These are phyloP conservation scores for Enteromius argenteus DNA, from an alignment of 2,797 vertebrate species.

Conservation along the genomic window DNA sequence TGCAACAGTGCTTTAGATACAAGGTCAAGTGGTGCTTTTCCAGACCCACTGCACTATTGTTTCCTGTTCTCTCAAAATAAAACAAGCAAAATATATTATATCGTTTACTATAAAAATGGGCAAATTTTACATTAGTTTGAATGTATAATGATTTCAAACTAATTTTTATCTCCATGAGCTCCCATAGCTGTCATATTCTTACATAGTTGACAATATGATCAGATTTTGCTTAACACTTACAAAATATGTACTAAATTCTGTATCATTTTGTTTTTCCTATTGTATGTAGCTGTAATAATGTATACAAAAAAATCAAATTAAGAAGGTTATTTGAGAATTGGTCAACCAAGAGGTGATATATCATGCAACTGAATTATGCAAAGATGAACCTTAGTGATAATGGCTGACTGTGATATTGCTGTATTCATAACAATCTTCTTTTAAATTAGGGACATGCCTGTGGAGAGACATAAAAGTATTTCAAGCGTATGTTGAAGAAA, in stretches of 20 bases:
- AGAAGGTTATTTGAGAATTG: background rate
- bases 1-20: background rate
- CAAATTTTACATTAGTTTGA: background rate
- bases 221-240: background rate
- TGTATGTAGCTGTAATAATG: background rate
- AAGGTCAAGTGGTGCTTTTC: background rate
- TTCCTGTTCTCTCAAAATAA: background rate
- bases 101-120: background rate
- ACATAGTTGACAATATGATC: background rate
- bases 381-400: background rate
- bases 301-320: background rate
- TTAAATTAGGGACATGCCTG: background rate
- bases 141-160: background rate
- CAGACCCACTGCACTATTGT: background rate
- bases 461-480: background rate
- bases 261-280: background rate
- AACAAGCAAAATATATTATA: background rate
- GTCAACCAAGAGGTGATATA: background rate
- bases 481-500: background rate
- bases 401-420: background rate
- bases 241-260: background rate
- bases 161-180: background rate
- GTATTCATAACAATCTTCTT: background rate
- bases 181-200: background rate
- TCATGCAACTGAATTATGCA: background rate